Evolutionary conservation across 35 echinoderm and acorn worm genomes (phyloP).

Genomic region (Stichopus chloronotus): DNA sequence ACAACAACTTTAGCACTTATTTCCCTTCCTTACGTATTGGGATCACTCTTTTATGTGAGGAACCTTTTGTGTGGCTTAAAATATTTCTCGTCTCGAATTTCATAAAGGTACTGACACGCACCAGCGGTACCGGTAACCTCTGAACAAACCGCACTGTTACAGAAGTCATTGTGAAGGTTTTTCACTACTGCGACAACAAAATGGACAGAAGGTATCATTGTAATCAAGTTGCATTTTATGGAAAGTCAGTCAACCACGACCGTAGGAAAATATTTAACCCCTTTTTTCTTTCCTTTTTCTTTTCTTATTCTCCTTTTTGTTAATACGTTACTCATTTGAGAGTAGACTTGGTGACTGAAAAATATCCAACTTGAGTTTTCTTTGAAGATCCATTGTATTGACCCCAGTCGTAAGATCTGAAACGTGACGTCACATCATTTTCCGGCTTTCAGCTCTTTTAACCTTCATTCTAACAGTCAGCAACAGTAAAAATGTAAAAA

Average conservation of each 20-base stretch:
- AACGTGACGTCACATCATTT: no score
- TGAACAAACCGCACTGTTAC: conserved; percentile 15
- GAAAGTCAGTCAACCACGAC: background rate
- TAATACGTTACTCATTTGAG: no score
- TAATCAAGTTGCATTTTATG: background rate
- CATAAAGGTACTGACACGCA: conserved; percentile 26
- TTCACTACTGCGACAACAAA: no score
- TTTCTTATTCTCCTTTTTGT: no score
- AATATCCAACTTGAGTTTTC: no score
- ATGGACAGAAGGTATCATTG: background rate
- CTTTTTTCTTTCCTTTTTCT: no score
- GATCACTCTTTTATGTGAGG: conserved; percentile 9
- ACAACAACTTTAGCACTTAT: background rate
- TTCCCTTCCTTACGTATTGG: background rate
- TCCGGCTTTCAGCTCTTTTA: no score
- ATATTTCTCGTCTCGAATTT: conserved; percentile 42
- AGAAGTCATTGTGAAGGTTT: background rate
- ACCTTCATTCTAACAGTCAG: no score
- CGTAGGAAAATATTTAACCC: background rate
- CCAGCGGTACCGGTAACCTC: conserved; percentile 11
- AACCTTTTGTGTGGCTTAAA: conserved; percentile 41
- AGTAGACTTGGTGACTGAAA: no score
- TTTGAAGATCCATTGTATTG: no score
- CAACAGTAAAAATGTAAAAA: no score
- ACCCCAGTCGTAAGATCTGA: no score